Base-by-base conservation (phyloP, 2,113 vertebrate species). In the Microcebus ravelobensis region DNA sequence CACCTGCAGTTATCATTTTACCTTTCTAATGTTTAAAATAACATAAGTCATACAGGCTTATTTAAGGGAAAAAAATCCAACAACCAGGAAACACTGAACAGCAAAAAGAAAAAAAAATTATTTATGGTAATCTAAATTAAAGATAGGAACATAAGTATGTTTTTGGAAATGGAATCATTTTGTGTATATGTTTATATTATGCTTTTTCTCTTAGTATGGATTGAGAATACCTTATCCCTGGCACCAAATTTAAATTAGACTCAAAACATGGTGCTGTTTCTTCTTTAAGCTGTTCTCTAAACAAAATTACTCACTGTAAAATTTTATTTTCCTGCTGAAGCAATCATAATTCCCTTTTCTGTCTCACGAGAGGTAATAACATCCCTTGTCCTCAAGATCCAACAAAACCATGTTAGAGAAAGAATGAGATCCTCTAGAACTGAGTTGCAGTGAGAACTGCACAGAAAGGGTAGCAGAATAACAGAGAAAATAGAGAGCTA, bases 241-340 rank as follows among this genome's bases (percentile, higher is more conserved):
- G 23, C n/a, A 59, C 68, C 45, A 2, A 29, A 36, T 82, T n/a
- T 94, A 77, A 95, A n/a, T 57, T 82, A 23, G 8, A 86, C 21
- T 82, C 8, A 73, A 82, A 93, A 80, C 20, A 11, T 27, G n/a
- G 6, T 20, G 14, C 27, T 77, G 8, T 63, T 93, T 63, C 77
- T 95, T 84, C 10, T 92, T 88, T 86, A 90, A 81, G 90, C 71
- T 70, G 4, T 71, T 93, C 71, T 94, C 39, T 63, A 55, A 77
- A 21, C n/a, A 73, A 23, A 67, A 93, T 55, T 76, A 68, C 48
- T n/a, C 63, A 93, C 36, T 63, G 57, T 77, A 86, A 94, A 93
- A 61, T 85, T 95, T 96, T 86, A 81, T 91, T 94, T 96, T 90
- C 70, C 81, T 85, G 13, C 63, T 17, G 39, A 90, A 48, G 57